Percentiles rank a stretch among this genome's conserved stretches.
These are phyloP conservation scores for Cantharis lateralis DNA, from an alignment of 2,888 invertebrate genomes.

Conservation along the genomic window DNA sequence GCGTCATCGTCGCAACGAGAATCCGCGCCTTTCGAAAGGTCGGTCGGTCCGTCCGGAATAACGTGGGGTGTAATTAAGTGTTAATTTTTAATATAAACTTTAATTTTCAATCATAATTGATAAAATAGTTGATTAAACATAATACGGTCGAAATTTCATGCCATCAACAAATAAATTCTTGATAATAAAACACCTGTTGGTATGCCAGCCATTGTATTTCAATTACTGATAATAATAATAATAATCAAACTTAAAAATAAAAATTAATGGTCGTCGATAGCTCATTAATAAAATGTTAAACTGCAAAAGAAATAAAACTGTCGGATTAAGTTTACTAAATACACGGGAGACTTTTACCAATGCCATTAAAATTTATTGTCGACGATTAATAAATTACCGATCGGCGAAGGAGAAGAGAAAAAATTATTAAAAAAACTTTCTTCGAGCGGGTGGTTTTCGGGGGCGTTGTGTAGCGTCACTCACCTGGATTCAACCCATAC, in stretches of 20 bases:
- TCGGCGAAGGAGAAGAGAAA: not conserved
- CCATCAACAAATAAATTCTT: not conserved
- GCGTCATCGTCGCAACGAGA: not conserved
- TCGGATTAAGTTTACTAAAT: not conserved
- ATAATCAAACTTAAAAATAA: not conserved
- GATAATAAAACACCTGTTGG: not conserved
- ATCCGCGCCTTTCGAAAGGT: not conserved
- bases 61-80: not conserved
- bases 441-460: not conserved
- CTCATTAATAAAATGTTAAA: not conserved
- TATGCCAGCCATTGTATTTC: not conserved
- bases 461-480: constrained; percentile 18
- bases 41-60: not conserved
- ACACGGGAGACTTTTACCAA: not conserved
- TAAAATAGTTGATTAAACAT: not conserved
- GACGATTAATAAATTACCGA: not conserved
- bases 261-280: not conserved
- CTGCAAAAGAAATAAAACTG: not conserved
- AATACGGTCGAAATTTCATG: not conserved
- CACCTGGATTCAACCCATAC: constrained; percentile 54
- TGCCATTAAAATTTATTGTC: not conserved
- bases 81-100: not conserved
- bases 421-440: not conserved
- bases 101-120: not conserved
- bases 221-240: not conserved